A percentile compares a stretch with the other conserved stretches of the same genome.
phyloP scores from a whole-genome alignment of 2,888 invertebrate genomes.

The Dioctria rufipes region DNA sequence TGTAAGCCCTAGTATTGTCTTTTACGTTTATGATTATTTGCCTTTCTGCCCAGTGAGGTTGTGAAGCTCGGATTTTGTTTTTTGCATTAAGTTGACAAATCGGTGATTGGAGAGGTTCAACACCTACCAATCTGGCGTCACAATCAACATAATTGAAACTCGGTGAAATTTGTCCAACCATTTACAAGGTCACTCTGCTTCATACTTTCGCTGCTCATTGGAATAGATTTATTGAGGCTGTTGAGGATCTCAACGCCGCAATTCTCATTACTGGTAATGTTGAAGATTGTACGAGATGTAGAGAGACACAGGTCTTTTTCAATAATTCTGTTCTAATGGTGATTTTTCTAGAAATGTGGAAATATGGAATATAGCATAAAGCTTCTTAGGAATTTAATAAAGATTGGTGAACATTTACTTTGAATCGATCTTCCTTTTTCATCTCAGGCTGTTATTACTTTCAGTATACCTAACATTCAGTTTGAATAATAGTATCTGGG shows the following conservation, averaged over 20 bases:
- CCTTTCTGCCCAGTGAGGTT: no score
- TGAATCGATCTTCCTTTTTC: slow-evolving; percentile 7
- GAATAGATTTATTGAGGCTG: slow-evolving; percentile 79
- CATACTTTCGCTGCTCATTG: slow-evolving; percentile 81
- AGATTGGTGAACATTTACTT: slow-evolving; percentile 30
- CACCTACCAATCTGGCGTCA: slow-evolving; percentile 79
- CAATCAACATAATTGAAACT: slow-evolving; percentile 81
- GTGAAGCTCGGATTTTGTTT: no score
- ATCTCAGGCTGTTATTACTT: slow-evolving; percentile 13
- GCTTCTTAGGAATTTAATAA: slow-evolving; percentile 22
- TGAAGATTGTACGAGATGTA: slow-evolving; percentile 38
- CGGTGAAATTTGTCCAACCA: slow-evolving; percentile 79
- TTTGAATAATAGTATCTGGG: background rate
- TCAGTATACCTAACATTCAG: slow-evolving; percentile 14
- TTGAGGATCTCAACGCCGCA: slow-evolving; percentile 72
- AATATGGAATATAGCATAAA: no score
- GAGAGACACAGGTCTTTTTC: background rate
- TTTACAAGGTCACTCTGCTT: slow-evolving; percentile 76
- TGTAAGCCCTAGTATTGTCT: no score
- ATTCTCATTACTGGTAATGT: slow-evolving; percentile 44
- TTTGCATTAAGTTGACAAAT: no score
- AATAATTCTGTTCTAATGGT: no score
- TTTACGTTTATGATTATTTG: no score
- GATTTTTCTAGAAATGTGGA: background rate
- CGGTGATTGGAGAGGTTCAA: slow-evolving; percentile 72